A percentile compares a stretch with the other conserved stretches of the same genome.
Evolutionary conservation across 2,888 invertebrate species (phyloP).

Genomic region (Tricholauxania praeusta): DNA sequence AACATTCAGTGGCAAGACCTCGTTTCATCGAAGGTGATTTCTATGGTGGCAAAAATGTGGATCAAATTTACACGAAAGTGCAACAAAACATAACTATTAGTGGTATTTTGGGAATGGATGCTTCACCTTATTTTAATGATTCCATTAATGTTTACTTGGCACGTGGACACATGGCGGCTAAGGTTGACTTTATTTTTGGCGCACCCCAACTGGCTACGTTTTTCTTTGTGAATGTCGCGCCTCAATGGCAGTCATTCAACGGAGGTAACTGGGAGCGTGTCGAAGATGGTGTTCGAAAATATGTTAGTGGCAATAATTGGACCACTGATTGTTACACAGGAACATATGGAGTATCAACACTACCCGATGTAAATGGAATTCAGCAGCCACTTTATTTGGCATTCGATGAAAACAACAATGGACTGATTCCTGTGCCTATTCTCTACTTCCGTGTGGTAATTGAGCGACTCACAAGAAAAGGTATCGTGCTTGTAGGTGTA

Average conservation of each 20-base stretch:
- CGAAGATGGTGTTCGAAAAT: slow-evolving; percentile 69
- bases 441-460: slow-evolving; percentile 72
- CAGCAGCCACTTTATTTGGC: slow-evolving; percentile 62
- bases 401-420: slow-evolving; percentile 58
- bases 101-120: slow-evolving; percentile 60
- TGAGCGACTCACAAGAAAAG: slow-evolving; percentile 65
- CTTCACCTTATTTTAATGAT: slow-evolving; percentile 55
- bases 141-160: slow-evolving; percentile 61
- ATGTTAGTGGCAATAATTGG: slow-evolving; percentile 61
- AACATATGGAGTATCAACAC: slow-evolving; percentile 69
- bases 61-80: slow-evolving; percentile 60
- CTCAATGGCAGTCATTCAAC: slow-evolving; percentile 73
- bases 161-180: slow-evolving; percentile 70
- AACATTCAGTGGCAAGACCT: slow-evolving; percentile 65
- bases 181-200: slow-evolving; percentile 70
- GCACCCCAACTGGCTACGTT: slow-evolving; percentile 70
- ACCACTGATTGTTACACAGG: slow-evolving; percentile 71
- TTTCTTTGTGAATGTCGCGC: slow-evolving; percentile 71
- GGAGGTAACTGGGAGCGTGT: slow-evolving; percentile 72
- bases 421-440: slow-evolving; percentile 70
- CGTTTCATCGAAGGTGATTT: slow-evolving; percentile 61
- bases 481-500: slow-evolving; percentile 70
- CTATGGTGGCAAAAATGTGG: slow-evolving; percentile 60
- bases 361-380: slow-evolving; percentile 67
- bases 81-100: slow-evolving; percentile 64